Evolutionary conservation across 2,888 invertebrate genomes (phyloP).

Genomic region (Cybosia mesomella): DNA sequence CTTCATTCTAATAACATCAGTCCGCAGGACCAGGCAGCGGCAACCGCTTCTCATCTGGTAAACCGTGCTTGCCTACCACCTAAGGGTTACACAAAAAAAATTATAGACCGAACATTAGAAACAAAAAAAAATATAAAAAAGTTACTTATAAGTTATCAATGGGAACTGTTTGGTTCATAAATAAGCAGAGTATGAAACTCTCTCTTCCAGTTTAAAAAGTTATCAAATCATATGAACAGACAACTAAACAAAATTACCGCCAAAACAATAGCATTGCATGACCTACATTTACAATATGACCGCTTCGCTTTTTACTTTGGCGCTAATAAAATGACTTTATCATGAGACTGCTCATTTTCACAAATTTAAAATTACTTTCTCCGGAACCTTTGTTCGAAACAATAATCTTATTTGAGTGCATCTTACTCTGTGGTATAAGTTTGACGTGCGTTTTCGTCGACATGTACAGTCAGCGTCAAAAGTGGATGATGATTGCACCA

Average conservation of each 20-base stretch:
- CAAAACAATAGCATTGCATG: conserved; percentile 39
- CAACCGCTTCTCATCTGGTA: too few species aligned
- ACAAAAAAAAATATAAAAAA: too few species aligned
- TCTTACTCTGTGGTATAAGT: background rate
- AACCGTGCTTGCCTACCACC: too few species aligned
- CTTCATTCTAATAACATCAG: too few species aligned
- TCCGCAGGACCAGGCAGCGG: too few species aligned
- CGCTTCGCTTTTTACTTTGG: conserved; percentile 33
- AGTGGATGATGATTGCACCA: background rate
- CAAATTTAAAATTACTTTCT: conserved; percentile 37
- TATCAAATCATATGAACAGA: conserved; percentile 7
- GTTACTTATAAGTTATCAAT: background rate
- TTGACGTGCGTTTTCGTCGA: background rate
- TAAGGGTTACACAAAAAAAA: too few species aligned
- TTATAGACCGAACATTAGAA: too few species aligned
- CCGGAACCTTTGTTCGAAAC: conserved; percentile 21
- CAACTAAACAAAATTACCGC: conserved; percentile 20
- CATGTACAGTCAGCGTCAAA: background rate
- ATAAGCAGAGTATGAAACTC: conserved; percentile 18
- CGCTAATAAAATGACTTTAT: conserved; percentile 40
- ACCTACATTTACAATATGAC: conserved; percentile 25
- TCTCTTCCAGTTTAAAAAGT: conserved; percentile 8
- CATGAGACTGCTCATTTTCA: conserved; percentile 36
- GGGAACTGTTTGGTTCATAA: background rate
- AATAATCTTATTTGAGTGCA: conserved; percentile 25